A percentile compares a stretch with the other conserved stretches of the same genome.
phyloP scores from a whole-genome alignment of 2,113 vertebrate genomes.

The Leuciscus idus region DNA sequence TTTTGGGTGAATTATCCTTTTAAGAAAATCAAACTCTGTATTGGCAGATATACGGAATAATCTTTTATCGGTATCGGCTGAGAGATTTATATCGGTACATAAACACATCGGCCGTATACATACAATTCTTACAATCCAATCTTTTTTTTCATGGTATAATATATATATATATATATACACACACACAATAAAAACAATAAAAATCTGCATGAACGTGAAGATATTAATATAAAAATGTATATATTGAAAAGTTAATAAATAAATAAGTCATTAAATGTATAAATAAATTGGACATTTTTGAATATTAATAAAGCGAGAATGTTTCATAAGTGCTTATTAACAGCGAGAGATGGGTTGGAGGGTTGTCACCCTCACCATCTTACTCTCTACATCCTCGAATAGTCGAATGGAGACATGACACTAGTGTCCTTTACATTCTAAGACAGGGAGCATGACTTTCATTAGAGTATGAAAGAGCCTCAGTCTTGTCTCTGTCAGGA shows the following conservation, averaged over 20 bases:
- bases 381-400: constrained; percentile 34
- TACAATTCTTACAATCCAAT: no score
- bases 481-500: constrained; percentile 74
- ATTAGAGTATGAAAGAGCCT: constrained; percentile 76
- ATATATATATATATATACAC: no score
- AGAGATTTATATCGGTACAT: no score
- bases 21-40: no score
- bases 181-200: no score
- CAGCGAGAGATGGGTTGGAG: neutral
- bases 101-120: no score
- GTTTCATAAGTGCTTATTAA: neutral
- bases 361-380: neutral
- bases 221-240: neutral
- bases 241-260: neutral
- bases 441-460: constrained; percentile 74
- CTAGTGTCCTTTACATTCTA: constrained; percentile 72
- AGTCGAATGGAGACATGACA: constrained; percentile 71
- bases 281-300: neutral
- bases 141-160: no score
- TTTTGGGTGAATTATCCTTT: no score
- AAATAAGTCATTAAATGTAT: neutral
- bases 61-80: no score
- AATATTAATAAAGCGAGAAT: neutral
- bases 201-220: neutral
- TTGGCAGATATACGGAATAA: no score